These are phyloP conservation scores for Oncorhynchus kisutch DNA, from an alignment of 2,113 vertebrate genomes.

Conservation along the genomic window DNA sequence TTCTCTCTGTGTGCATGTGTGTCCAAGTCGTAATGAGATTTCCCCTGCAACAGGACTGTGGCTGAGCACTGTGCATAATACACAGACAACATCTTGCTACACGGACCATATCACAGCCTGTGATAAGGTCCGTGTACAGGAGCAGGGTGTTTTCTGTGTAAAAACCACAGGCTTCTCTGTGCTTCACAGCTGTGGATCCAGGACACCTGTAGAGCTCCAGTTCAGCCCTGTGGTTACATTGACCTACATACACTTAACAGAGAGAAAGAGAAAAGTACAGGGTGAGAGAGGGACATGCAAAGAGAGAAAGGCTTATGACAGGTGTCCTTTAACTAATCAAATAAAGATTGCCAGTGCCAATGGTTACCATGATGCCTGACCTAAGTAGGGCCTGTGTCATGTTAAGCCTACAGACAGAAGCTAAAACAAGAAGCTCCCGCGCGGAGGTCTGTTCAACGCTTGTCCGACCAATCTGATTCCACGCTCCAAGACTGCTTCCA, in stretches of 20 bases:
- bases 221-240: constrained; percentile 48
- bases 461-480: too few relatives aligned
- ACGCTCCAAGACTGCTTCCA: too few relatives aligned
- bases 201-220: constrained; percentile 51
- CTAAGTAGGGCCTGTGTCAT: too few relatives aligned
- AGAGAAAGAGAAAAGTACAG: neutral
- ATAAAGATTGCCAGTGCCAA: too few relatives aligned
- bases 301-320: neutral
- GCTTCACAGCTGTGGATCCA: constrained; percentile 55
- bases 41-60: neutral
- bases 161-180: constrained; percentile 49
- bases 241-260: constrained; percentile 48
- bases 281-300: neutral
- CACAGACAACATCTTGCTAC: too few relatives aligned
- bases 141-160: constrained; percentile 51
- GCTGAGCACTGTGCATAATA: neutral
- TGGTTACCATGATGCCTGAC: too few relatives aligned
- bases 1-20: neutral
- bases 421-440: too few relatives aligned
- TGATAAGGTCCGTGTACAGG: constrained; percentile 9
- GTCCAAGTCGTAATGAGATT: neutral
- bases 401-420: too few relatives aligned
- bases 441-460: too few relatives aligned
- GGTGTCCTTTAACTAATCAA: neutral
- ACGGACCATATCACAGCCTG: neutral